phyloP scores from a whole-genome alignment of 2,113 vertebrate genomes.

The Aramus guarauna region DNA sequence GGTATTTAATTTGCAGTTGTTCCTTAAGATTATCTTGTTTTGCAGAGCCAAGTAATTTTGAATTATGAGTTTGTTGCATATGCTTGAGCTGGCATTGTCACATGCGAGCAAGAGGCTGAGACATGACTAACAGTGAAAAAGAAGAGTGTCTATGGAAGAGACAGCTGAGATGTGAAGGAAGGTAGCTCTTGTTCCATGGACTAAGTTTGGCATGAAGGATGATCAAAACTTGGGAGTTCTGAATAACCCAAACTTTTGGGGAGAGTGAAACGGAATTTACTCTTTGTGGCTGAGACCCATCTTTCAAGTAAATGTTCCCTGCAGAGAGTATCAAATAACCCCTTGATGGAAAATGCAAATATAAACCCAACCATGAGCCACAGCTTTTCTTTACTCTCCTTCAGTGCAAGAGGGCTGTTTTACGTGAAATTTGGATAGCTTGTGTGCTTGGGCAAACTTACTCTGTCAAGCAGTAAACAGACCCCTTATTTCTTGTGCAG shows the following conservation, averaged over 20 bases:
- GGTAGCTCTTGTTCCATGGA: background rate
- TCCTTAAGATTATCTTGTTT: background rate
- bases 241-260: conserved; percentile 9
- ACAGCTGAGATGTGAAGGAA: background rate
- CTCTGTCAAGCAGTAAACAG: background rate
- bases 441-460: background rate
- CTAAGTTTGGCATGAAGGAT: background rate
- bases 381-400: background rate
- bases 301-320: conserved; percentile 32
- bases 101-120: background rate
- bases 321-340: conserved; percentile 34
- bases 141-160: background rate
- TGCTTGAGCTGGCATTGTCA: background rate
- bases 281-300: background rate
- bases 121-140: background rate
- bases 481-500: background rate
- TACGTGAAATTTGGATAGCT: background rate
- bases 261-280: conserved; percentile 5
- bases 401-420: background rate
- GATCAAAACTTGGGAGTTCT: background rate
- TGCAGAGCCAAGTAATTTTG: background rate
- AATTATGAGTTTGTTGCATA: background rate
- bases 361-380: background rate
- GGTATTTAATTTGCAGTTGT: conserved; percentile 1
- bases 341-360: conserved; percentile 43